A percentile compares a stretch with the other conserved stretches of the same genome.
These are phyloP conservation scores for Pandion haliaetus DNA, from an alignment of 2,113 vertebrate genomes.

Conservation along the genomic window DNA sequence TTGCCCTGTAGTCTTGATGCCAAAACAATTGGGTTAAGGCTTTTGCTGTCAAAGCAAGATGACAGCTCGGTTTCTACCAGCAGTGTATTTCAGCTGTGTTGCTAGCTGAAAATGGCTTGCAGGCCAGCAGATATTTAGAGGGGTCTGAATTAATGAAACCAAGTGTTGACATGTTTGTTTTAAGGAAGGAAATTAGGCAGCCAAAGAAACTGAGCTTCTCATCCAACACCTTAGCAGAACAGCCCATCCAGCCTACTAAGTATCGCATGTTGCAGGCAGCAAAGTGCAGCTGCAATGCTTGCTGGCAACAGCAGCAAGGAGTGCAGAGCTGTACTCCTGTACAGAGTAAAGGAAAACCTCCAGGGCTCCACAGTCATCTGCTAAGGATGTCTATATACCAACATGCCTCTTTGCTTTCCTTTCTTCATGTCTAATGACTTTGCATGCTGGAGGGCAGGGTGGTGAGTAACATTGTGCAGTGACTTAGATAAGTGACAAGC, in stretches of 20 bases:
- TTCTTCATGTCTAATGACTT: not conserved
- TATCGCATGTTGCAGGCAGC: not conserved
- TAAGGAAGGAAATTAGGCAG: not conserved
- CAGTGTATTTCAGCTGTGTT: not conserved
- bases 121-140: not conserved
- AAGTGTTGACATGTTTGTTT: not conserved
- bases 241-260: not conserved
- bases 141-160: not conserved
- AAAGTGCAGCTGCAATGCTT: not conserved
- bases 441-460: fast-evolving
- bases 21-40: not conserved
- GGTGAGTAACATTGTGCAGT: not conserved
- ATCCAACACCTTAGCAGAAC: not conserved
- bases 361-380: not conserved
- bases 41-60: not conserved
- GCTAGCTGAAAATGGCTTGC: not conserved
- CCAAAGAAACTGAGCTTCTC: not conserved
- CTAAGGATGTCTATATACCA: not conserved
- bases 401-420: not conserved
- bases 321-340: not conserved
- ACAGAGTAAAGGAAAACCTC: not conserved
- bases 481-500: not conserved
- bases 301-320: not conserved
- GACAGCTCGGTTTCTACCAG: not conserved
- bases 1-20: not conserved